Evolutionary conservation across 2,888 invertebrate genomes (phyloP).

Genomic region (Lottia gigantea): DNA sequence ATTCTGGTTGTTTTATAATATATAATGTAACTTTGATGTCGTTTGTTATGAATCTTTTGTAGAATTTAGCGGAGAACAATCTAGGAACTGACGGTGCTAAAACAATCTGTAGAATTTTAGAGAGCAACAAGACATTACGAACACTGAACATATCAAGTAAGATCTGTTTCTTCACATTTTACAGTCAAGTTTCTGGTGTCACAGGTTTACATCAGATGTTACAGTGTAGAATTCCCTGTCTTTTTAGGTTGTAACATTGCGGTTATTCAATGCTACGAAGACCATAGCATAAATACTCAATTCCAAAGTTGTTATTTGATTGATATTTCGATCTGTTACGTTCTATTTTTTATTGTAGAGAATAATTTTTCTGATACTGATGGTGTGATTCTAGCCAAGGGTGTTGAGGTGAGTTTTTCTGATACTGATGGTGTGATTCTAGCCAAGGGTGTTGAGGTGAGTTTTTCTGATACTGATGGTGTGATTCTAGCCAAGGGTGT

Average conservation of each 20-base stretch:
- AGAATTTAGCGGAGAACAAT: constrained; percentile 58
- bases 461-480: constrained; percentile 49
- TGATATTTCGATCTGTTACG: too few species aligned
- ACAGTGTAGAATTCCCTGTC: too few species aligned
- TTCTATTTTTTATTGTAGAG: constrained; percentile 36
- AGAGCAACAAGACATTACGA: constrained; percentile 44
- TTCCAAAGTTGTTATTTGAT: too few species aligned
- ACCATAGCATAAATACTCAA: too few species aligned
- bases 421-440: constrained; percentile 51
- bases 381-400: constrained; percentile 47
- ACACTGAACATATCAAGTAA: constrained; percentile 46
- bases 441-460: constrained; percentile 57
- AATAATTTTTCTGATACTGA: constrained; percentile 55
- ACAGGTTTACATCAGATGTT: too few species aligned
- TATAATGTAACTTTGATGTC: too few species aligned
- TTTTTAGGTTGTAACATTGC: too few species aligned
- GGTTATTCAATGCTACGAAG: too few species aligned
- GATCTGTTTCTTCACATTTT: not conserved
- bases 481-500: constrained; percentile 47
- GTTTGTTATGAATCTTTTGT: too few species aligned
- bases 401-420: constrained; percentile 53
- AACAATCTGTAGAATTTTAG: constrained; percentile 47
- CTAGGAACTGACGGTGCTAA: constrained; percentile 45
- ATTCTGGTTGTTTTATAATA: not conserved
- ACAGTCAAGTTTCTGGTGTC: too few species aligned